These are phyloP conservation scores for Stomorhina lunata DNA, from an alignment of 2,888 invertebrate genomes.

Conservation along the genomic window DNA sequence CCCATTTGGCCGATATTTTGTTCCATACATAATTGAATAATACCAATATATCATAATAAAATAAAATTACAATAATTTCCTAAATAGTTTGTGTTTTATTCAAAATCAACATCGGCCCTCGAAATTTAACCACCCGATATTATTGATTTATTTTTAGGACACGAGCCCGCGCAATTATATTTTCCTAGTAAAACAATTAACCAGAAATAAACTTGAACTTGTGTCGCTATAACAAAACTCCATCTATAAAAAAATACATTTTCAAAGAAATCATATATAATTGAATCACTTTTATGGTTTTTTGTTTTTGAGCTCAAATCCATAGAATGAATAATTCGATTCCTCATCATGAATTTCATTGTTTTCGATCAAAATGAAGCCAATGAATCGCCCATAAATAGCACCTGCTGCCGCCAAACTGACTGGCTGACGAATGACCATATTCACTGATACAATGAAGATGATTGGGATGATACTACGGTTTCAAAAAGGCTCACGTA, in stretches of 20 bases:
- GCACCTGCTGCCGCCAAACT: conserved; percentile 25
- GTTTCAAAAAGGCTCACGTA: conserved; percentile 40
- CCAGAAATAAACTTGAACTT: conserved; percentile 58
- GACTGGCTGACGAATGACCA: background rate
- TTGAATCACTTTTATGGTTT: conserved; percentile 23
- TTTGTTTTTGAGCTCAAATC: background rate
- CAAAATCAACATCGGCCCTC: too few species aligned
- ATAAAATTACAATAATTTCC: too few species aligned
- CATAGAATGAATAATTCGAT: conserved; percentile 24
- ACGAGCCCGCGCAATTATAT: too few species aligned
- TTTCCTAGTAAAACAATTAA: background rate
- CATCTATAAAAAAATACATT: conserved; percentile 10
- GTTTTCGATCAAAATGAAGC: conserved; percentile 19
- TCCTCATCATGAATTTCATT: conserved; percentile 43
- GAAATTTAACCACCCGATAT: too few species aligned
- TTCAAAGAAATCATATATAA: conserved; percentile 47
- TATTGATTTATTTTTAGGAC: too few species aligned
- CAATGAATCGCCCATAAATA: conserved; percentile 3
- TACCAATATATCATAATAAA: too few species aligned
- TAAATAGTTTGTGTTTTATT: too few species aligned
- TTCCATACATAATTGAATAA: too few species aligned
- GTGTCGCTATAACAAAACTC: background rate
- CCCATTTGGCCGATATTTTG: too few species aligned
- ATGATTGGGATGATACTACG: too few species aligned
- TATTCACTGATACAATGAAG: too few species aligned